A percentile compares a stretch with the other conserved stretches of the same genome.
These are phyloP conservation scores for Amorpha juglandis DNA, from an alignment of 2,888 invertebrate species.

Conservation along the genomic window DNA sequence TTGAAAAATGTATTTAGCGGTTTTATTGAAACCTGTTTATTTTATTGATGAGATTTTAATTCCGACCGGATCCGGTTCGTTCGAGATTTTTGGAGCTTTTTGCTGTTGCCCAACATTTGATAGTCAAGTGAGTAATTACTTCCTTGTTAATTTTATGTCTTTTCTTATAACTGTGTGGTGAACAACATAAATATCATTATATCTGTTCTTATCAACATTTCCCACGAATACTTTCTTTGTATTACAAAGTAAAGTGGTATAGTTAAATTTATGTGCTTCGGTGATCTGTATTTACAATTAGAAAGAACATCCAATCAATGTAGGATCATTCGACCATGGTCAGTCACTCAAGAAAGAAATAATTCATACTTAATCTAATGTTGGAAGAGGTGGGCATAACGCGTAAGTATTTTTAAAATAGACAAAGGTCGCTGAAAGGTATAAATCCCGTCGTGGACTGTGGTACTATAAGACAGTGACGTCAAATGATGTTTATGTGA, in stretches of 20 bases:
- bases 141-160: constrained; percentile 12
- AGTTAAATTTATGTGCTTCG: too few species aligned
- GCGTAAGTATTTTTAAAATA: too few species aligned
- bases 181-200: too few species aligned
- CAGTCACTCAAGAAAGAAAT: too few species aligned
- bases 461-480: neutral
- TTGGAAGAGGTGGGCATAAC: too few species aligned
- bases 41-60: constrained; percentile 31
- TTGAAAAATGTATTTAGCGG: constrained; percentile 26
- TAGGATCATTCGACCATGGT: too few species aligned
- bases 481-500: neutral
- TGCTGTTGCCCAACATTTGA: constrained; percentile 8
- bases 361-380: too few species aligned
- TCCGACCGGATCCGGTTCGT: constrained; percentile 17
- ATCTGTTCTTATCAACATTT: neutral
- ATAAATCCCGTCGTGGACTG: too few species aligned
- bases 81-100: constrained; percentile 19
- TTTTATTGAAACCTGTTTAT: constrained; percentile 29
- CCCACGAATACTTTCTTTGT: neutral
- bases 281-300: too few species aligned
- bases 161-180: neutral
- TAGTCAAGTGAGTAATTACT: constrained; percentile 18
- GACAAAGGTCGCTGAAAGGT: too few species aligned
- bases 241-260: neutral
- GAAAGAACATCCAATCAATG: too few species aligned